Conservation (phyloP, 2,113 vertebrate genomes). For the Mesembrinibis cayennensis region DNA sequence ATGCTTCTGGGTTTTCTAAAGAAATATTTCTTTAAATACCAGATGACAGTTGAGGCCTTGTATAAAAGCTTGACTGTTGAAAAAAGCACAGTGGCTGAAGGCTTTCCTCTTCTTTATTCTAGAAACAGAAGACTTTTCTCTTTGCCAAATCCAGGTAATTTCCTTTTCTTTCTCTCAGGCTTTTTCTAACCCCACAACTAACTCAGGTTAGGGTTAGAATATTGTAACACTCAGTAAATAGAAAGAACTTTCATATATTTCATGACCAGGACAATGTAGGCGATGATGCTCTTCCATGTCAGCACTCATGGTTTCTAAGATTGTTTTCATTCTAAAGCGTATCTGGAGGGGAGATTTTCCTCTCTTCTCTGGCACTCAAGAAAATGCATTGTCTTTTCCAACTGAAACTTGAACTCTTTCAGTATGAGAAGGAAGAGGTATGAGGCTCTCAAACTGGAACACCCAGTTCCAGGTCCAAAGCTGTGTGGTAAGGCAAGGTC, state of each 20-base stretch:
- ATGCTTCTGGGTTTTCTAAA: conserved; percentile 17
- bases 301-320: not conserved
- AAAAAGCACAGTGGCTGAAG: conserved; percentile 5
- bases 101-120: conserved; percentile 49
- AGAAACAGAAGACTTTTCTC: conserved; percentile 41
- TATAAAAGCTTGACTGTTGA: conserved; percentile 1
- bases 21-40: conserved; percentile 12
- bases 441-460: not conserved
- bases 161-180: not conserved
- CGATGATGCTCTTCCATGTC: not conserved
- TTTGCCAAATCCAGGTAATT: conserved; percentile 64
- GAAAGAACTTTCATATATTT: not conserved
- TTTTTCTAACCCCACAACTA: not conserved
- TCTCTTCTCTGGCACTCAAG: not conserved
- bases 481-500: not conserved
- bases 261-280: not conserved
- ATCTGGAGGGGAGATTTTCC: not conserved
- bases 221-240: not conserved
- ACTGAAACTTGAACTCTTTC: not conserved
- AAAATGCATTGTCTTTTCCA: not conserved
- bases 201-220: not conserved
- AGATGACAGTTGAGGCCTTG: not conserved
- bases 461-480: not conserved
- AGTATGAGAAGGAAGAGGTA: not conserved
- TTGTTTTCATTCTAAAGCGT: not conserved